A percentile compares a stretch with the other conserved stretches of the same genome.
These are phyloP conservation scores for Sphaeridia pumilis DNA, from an alignment of 2,888 invertebrate genomes.

Conservation along the genomic window DNA sequence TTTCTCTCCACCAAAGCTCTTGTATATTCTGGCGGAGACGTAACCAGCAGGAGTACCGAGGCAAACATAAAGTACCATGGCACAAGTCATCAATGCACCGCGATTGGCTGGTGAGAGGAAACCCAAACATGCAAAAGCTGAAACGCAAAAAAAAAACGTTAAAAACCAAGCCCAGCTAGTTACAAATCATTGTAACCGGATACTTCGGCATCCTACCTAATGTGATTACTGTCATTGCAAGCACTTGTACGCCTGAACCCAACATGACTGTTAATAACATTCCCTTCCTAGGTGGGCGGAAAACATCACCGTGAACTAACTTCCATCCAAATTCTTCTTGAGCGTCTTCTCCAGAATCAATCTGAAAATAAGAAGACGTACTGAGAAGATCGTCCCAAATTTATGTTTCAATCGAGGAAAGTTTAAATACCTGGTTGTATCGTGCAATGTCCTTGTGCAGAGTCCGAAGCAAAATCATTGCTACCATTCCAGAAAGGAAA, in stretches of 20 bases:
- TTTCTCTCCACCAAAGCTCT: slow-evolving; percentile 95
- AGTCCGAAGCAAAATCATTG: slow-evolving; percentile 94
- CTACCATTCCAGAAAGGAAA: slow-evolving; percentile 97
- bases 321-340: slow-evolving; percentile 75
- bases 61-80: slow-evolving; percentile 91
- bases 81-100: slow-evolving; percentile 96
- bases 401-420: slow-evolving; percentile 1
- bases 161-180: slow-evolving; percentile 2
- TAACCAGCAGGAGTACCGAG: slow-evolving; percentile 95
- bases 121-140: slow-evolving; percentile 95
- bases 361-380: too few relatives aligned
- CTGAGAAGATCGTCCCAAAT: too few relatives aligned
- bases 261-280: slow-evolving; percentile 91
- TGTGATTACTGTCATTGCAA: slow-evolving; percentile 91
- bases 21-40: slow-evolving; percentile 91
- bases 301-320: slow-evolving; percentile 53
- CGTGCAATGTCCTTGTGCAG: slow-evolving; percentile 96
- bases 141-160: slow-evolving; percentile 24
- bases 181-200: background rate
- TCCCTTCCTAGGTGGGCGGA: slow-evolving; percentile 64
- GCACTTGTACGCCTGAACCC: slow-evolving; percentile 93
- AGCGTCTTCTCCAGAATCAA: slow-evolving; percentile 49
- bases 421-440: slow-evolving; percentile 70
- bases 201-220: slow-evolving; percentile 47
- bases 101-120: slow-evolving; percentile 97